phyloP scores from a whole-genome alignment of 2,113 vertebrate species.

The Chrysochloris asiatica region DNA sequence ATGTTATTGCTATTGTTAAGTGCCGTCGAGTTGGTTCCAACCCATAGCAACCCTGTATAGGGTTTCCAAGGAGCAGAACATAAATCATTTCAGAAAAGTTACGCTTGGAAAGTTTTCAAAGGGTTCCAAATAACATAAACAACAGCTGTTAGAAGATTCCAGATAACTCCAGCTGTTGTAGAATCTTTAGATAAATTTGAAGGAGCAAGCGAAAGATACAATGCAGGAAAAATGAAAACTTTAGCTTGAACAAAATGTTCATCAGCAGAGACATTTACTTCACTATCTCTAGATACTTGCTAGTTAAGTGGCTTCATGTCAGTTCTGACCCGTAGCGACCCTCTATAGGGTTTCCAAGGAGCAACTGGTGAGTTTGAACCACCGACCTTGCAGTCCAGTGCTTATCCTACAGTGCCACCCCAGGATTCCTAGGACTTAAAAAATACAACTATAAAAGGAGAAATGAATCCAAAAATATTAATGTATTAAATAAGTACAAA shows the following conservation, averaged over 20 bases:
- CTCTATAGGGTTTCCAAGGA: too few relatives aligned
- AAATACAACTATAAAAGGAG: slow-evolving; percentile 60
- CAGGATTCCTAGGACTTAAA: slow-evolving; percentile 43
- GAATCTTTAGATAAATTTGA: slow-evolving; percentile 31
- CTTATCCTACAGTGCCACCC: too few relatives aligned
- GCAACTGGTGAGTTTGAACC: too few relatives aligned
- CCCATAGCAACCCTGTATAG: too few relatives aligned
- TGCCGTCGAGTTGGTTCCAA: too few relatives aligned
- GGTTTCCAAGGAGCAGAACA: too few relatives aligned
- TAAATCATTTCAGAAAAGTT: slow-evolving; percentile 1
- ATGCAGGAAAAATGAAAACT: background rate
- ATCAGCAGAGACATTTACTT: slow-evolving; percentile 18
- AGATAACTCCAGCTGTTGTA: background rate
- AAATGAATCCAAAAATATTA: slow-evolving; percentile 55
- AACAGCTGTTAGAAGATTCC: background rate
- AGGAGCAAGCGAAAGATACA: background rate
- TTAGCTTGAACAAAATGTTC: slow-evolving; percentile 3
- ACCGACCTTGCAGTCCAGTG: too few relatives aligned
- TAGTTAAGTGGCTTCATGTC: too few relatives aligned
- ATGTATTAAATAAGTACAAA: slow-evolving; percentile 55
- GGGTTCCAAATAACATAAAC: background rate
- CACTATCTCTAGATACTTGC: slow-evolving; percentile 13
- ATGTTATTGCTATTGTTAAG: too few relatives aligned
- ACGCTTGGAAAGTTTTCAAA: slow-evolving; percentile 22
- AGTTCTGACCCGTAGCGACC: too few relatives aligned